These are phyloP conservation scores for Poecilus cupreus DNA, from an alignment of 2,888 invertebrate species.

Conservation along the genomic window DNA sequence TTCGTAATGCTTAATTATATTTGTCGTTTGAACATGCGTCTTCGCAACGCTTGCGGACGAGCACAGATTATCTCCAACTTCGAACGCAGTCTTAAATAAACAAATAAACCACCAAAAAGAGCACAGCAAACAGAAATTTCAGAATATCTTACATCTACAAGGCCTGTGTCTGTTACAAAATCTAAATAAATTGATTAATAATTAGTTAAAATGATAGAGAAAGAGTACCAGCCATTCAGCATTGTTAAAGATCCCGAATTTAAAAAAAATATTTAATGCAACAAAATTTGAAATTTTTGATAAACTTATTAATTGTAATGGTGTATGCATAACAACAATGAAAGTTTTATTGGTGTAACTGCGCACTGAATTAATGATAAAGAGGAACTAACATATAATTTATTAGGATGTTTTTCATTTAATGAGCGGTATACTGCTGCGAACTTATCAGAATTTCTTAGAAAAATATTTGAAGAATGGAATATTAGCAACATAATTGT, in stretches of 20 bases:
- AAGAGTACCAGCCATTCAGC: background rate
- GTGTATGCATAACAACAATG: background rate
- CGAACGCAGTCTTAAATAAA: no score
- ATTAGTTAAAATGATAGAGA: background rate
- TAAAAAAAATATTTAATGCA: background rate
- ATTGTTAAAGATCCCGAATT: background rate
- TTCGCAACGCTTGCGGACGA: no score
- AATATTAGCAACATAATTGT: constrained; percentile 63
- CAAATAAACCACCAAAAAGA: no score
- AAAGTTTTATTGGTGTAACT: background rate
- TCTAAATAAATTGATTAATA: background rate
- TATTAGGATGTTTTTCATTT: constrained; percentile 30
- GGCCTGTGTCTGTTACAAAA: background rate
- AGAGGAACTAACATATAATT: background rate
- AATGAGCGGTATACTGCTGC: constrained; percentile 62
- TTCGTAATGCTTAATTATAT: no score
- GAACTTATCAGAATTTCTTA: constrained; percentile 60
- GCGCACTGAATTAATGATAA: background rate
- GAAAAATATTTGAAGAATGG: constrained; percentile 60
- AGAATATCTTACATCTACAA: background rate
- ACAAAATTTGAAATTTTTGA: background rate
- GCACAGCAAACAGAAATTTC: background rate
- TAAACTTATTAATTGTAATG: background rate
- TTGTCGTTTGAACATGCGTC: no score
- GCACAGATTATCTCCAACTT: no score